Percentiles rank a stretch among this genome's conserved stretches.
Conservation (phyloP, 1,140 invertebrate genomes). For the Nixonia krombeini region DNA sequence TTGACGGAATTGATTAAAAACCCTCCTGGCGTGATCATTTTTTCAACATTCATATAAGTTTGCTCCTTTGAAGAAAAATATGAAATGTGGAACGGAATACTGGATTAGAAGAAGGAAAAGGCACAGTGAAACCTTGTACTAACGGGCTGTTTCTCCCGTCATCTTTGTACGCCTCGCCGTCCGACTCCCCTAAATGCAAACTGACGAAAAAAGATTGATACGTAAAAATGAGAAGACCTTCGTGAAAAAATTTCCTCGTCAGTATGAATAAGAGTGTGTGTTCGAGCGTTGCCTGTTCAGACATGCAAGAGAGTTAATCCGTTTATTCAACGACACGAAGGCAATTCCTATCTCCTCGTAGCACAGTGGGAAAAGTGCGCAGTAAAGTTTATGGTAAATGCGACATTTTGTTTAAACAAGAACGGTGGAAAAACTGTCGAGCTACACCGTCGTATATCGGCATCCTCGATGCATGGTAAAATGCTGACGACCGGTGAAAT, state of each 20-base stretch:
- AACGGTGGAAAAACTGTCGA: conserved; percentile 25
- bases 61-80: too few species aligned
- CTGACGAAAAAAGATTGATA: neutral
- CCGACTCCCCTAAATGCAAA: too few species aligned
- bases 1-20: too few species aligned
- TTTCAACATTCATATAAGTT: too few species aligned
- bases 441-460: conserved; percentile 22
- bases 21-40: too few species aligned
- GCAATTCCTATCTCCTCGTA: conserved; percentile 36
- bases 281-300: conserved; percentile 41
- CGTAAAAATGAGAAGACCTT: neutral
- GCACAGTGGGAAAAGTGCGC: conserved; percentile 15
- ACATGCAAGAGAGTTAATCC: conserved; percentile 41
- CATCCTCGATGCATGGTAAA: conserved; percentile 23
- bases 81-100: too few species aligned
- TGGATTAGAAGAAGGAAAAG: too few species aligned
- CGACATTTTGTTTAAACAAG: conserved; percentile 48
- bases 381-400: conserved; percentile 48
- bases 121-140: too few species aligned
- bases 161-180: too few species aligned
- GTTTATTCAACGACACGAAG: conserved; percentile 53
- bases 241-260: conserved; percentile 1
- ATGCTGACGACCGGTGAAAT: conserved; percentile 2
- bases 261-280: conserved; percentile 11
- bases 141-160: too few species aligned